A percentile compares a stretch with the other conserved stretches of the same genome.
phyloP scores from a whole-genome alignment of 2,888 invertebrate genomes.

The Cantharis nigra region DNA sequence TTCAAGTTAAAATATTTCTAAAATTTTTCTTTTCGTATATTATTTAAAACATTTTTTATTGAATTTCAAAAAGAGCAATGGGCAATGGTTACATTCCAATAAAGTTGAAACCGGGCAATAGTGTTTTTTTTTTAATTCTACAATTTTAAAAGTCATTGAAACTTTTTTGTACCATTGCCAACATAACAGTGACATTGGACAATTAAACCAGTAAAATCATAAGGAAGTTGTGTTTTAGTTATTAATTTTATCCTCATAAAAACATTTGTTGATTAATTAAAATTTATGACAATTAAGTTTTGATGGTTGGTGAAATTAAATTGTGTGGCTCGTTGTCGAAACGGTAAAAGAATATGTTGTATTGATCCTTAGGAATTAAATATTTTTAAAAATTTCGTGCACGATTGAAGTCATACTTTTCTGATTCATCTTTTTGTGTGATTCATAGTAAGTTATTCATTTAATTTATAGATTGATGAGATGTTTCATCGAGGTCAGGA shows the following conservation, averaged over 20 bases:
- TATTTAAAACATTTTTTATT: too few species aligned
- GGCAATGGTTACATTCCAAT: too few species aligned
- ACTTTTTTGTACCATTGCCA: neutral
- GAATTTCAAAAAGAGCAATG: too few species aligned
- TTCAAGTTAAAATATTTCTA: too few species aligned
- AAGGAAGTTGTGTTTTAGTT: constrained; percentile 6
- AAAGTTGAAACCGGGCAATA: too few species aligned
- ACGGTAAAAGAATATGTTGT: neutral
- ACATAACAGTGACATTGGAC: constrained; percentile 9
- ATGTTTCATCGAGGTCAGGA: constrained; percentile 49
- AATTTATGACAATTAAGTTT: constrained; percentile 8
- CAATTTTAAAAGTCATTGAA: neutral
- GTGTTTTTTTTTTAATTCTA: neutral
- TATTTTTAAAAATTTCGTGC: neutral
- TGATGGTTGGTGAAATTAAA: constrained; percentile 3
- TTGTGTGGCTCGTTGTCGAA: neutral
- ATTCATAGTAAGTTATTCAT: constrained; percentile 25
- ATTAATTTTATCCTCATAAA: neutral
- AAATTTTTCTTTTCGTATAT: too few species aligned
- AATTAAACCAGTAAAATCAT: neutral
- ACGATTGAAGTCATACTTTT: constrained; percentile 4
- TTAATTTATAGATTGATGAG: constrained; percentile 22
- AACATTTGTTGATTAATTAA: constrained; percentile 8
- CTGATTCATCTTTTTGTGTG: constrained; percentile 31
- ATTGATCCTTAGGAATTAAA: neutral